Percentiles rank a stretch among this genome's conserved stretches.
Conservation (phyloP, 1,140 invertebrate genomes). For the Cotesia typhae region DNA sequence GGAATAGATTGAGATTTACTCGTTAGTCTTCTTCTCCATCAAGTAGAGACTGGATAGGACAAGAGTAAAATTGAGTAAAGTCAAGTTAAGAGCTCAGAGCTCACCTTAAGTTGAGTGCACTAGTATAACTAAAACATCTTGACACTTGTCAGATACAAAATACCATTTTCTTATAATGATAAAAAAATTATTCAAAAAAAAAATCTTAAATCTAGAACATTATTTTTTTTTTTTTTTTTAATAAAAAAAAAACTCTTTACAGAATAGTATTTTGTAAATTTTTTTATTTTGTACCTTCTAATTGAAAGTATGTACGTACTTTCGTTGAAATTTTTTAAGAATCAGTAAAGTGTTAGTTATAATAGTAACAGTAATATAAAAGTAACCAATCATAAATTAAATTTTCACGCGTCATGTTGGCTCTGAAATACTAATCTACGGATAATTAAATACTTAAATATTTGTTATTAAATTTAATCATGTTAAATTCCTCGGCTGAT, state of each 20-base stretch:
- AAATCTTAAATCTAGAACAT: background rate
- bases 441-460: constrained; percentile 17
- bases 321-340: background rate
- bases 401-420: background rate
- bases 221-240: too few relatives aligned
- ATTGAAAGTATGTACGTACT: too few relatives aligned
- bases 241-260: too few relatives aligned
- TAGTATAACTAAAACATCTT: constrained; percentile 61
- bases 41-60: too few relatives aligned
- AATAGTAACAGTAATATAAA: too few relatives aligned
- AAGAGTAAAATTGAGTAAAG: too few relatives aligned
- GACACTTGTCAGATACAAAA: constrained; percentile 47
- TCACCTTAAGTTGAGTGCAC: background rate
- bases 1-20: constrained; percentile 54
- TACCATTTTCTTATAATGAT: constrained; percentile 56
- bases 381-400: background rate
- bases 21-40: too few relatives aligned
- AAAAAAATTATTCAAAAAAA: background rate
- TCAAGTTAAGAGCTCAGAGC: constrained; percentile 20
- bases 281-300: too few relatives aligned
- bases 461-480: constrained; percentile 25
- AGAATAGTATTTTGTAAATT: too few relatives aligned
- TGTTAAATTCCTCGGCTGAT: constrained; percentile 1
- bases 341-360: background rate
- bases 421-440: background rate